Conservation (phyloP, 2,113 vertebrate genomes). For the Copsychus sechellarum region DNA sequence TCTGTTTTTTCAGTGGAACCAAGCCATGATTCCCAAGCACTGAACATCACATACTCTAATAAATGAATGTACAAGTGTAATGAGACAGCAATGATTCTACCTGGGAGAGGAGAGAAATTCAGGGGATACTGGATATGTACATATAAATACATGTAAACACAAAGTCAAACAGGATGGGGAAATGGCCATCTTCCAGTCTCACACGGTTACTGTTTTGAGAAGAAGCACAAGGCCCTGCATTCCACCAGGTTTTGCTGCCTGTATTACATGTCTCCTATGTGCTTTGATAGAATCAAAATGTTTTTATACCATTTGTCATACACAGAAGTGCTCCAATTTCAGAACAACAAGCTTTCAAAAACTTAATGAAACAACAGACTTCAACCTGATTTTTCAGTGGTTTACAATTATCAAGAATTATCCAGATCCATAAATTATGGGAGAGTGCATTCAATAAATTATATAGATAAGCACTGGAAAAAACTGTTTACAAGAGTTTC, state of each 20-base stretch:
- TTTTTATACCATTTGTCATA: neutral
- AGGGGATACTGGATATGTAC: too few relatives aligned
- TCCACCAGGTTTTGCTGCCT: neutral
- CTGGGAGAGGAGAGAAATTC: neutral
- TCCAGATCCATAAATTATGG: neutral
- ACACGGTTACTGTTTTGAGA: neutral
- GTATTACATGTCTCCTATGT: neutral
- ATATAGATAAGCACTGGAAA: neutral
- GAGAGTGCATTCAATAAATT: neutral
- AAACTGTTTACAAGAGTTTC: neutral
- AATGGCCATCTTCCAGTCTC: neutral
- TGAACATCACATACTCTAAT: accelerated
- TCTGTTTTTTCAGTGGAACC: neutral
- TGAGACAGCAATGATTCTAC: neutral
- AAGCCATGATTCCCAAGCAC: neutral
- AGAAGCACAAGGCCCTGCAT: neutral
- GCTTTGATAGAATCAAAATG: neutral
- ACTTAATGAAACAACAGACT: neutral
- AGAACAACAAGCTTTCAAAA: neutral
- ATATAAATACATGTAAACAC: neutral
- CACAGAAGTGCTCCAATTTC: neutral
- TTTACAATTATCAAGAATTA: neutral
- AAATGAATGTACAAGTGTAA: neutral
- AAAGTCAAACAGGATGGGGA: neutral
- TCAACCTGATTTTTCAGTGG: neutral